Percentiles rank a stretch among this genome's conserved stretches.
Evolutionary conservation across 2,797 vertebrate genomes (phyloP).

Genomic region (Urocyon cinereoargenteus): DNA sequence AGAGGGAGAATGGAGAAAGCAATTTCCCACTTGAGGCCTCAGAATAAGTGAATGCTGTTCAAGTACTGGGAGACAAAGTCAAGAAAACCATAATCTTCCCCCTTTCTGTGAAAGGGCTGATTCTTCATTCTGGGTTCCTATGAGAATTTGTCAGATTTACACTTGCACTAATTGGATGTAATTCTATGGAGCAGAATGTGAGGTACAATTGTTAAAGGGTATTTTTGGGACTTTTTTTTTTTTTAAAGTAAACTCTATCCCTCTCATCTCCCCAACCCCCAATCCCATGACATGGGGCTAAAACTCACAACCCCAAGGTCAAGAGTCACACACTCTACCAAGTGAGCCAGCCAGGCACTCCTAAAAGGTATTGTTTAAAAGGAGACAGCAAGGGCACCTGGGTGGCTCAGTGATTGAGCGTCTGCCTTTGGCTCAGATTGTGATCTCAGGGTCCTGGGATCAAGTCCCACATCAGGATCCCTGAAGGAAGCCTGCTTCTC

Average conservation of each 20-base stretch:
- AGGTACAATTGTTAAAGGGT: background rate
- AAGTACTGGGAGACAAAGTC: background rate
- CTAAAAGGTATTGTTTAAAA: background rate
- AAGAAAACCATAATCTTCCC: background rate
- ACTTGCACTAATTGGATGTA: background rate
- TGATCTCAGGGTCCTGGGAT: too few species aligned
- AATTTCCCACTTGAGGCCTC: background rate
- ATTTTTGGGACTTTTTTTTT: background rate
- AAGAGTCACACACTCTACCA: background rate
- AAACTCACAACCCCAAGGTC: background rate
- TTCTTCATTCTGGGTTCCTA: too few species aligned
- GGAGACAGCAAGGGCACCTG: background rate
- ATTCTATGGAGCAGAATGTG: background rate
- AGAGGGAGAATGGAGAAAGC: background rate
- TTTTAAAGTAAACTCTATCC: background rate
- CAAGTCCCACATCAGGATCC: too few species aligned
- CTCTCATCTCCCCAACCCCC: accelerated
- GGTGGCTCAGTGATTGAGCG: too few species aligned
- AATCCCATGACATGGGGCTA: background rate
- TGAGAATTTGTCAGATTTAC: background rate
- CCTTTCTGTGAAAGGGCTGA: background rate
- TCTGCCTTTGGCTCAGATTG: too few species aligned
- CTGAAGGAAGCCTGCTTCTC: too few species aligned
- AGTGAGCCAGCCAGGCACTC: background rate
- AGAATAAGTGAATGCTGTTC: background rate